These are phyloP conservation scores for Sander lucioperca DNA, from an alignment of 2,113 vertebrate genomes.

Conservation along the genomic window DNA sequence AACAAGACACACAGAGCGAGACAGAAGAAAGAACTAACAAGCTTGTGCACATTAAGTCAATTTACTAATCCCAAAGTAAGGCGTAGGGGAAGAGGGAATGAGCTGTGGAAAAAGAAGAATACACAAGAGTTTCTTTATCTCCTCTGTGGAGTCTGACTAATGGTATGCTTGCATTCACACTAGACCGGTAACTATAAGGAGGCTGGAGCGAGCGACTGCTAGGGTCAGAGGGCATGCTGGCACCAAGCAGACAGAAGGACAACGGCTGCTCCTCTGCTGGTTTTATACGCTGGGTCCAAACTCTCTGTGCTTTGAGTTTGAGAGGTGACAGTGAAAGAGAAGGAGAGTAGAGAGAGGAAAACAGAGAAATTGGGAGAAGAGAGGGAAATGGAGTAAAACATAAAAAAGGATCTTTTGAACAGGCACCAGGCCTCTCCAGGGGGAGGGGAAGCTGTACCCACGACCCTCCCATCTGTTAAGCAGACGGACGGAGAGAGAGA, in stretches of 20 bases:
- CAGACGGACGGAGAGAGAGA: slow-evolving; percentile 76
- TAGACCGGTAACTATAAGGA: slow-evolving; percentile 47
- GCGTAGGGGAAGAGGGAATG: slow-evolving; percentile 32
- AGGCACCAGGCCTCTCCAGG: slow-evolving; percentile 83
- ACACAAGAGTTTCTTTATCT: slow-evolving; percentile 43
- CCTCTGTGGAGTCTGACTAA: slow-evolving; percentile 46
- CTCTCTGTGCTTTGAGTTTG: slow-evolving; percentile 42
- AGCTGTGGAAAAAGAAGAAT: slow-evolving; percentile 36
- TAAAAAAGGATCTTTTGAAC: slow-evolving; percentile 79
- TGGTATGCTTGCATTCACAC: slow-evolving; percentile 47
- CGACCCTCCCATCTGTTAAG: slow-evolving; percentile 86
- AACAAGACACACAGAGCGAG: slow-evolving; percentile 1
- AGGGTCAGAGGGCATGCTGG: slow-evolving; percentile 55
- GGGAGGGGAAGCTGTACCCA: slow-evolving; percentile 77
- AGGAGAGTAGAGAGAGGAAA: slow-evolving; percentile 65
- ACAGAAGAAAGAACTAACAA: slow-evolving; percentile 45
- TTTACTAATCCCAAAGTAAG: slow-evolving; percentile 64
- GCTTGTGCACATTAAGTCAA: slow-evolving; percentile 55
- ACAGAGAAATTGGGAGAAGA: slow-evolving; percentile 58
- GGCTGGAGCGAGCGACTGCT: slow-evolving; percentile 26
- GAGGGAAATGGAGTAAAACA: slow-evolving; percentile 71
- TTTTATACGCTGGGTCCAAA: slow-evolving; percentile 46
- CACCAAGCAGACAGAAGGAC: slow-evolving; percentile 55
- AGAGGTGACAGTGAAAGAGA: slow-evolving; percentile 64
- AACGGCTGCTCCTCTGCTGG: slow-evolving; percentile 51